phyloP scores from a whole-genome alignment of 2,888 invertebrate species.

The Drosophila planitibia region DNA sequence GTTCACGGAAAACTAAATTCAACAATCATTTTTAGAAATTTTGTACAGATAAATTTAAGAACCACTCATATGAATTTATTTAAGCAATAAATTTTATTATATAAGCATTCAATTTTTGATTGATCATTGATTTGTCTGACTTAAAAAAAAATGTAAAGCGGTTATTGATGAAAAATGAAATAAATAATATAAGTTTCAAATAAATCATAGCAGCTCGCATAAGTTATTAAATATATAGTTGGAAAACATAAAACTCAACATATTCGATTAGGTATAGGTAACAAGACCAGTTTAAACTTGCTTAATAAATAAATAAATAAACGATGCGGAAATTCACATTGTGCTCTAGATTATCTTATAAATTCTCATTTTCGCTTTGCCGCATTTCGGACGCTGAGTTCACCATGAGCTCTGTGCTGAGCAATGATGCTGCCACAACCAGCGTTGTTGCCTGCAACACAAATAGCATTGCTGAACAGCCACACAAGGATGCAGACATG shows the following conservation, averaged over 20 bases:
- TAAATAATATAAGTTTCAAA: neutral
- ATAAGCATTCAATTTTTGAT: neutral
- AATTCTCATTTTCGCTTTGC: neutral
- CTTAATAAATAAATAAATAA: neutral
- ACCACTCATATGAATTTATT: neutral
- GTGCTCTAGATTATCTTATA: neutral
- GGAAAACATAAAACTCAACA: neutral
- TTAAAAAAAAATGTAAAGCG: neutral
- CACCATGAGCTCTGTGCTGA: neutral
- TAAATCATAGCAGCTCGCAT: neutral
- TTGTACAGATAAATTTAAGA: neutral
- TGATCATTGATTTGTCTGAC: too few relatives aligned
- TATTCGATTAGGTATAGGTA: neutral
- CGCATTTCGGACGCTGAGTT: neutral
- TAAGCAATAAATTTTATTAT: neutral
- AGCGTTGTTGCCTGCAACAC: conserved; percentile 20
- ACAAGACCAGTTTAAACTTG: neutral
- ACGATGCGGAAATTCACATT: neutral
- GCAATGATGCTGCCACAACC: neutral
- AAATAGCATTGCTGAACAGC: conserved; percentile 50
- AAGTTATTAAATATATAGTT: neutral
- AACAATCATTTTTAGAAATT: neutral
- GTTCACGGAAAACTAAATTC: neutral
- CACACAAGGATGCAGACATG: neutral
- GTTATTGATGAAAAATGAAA: neutral